Base-by-base conservation (phyloP, 1,140 invertebrate genomes). In the Rhagoletis pomonella region DNA sequence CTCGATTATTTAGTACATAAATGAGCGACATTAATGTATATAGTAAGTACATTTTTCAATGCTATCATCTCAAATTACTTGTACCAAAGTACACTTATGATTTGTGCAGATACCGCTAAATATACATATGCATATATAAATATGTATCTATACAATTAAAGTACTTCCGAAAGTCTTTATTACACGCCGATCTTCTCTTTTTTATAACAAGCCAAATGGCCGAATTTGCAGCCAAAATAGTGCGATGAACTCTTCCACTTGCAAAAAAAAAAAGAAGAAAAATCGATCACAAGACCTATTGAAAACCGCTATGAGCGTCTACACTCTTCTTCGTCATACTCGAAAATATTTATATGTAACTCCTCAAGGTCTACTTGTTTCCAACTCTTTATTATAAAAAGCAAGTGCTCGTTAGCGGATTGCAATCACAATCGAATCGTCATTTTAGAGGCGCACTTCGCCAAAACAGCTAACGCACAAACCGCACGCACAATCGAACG, bases 341-440 rank as follows among this genome's bases (percentile, higher is more conserved):
- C 29, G 12, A 50, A 81, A 81, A 81, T 81, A 81, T 81, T 55
- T 55, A 19, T 58, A 42, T 81, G 44, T 55, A 81, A 55, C 47
- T 29, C 17, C 73, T 81, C 73, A 81, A 81, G 73, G 73, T 81
- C 73, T 81, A 81, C 73, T 81, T 81, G 73, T 81, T 81, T 29
- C n/a, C 47, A 81, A 55, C 47, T 50, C 73, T 19, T 29, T 5
- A 81, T 55, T 81, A 81, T 81, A 81, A 81, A 81, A 81, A 81
- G 73, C 73, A 81, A 81, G 73, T 50, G 73, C 47, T 81, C 47
- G 73, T 81, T 81, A 81, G 47, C 44, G 6, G 42, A 81, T 55
- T 81, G 44, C 73, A 81, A 81, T 81, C 73, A 81, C 73, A 81
- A 81, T 81, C 47, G 73, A 81, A 81, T 81, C 73, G 73, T 7